phyloP scores from a whole-genome alignment of 2,113 vertebrate genomes.

The Brevimyrus niger region DNA sequence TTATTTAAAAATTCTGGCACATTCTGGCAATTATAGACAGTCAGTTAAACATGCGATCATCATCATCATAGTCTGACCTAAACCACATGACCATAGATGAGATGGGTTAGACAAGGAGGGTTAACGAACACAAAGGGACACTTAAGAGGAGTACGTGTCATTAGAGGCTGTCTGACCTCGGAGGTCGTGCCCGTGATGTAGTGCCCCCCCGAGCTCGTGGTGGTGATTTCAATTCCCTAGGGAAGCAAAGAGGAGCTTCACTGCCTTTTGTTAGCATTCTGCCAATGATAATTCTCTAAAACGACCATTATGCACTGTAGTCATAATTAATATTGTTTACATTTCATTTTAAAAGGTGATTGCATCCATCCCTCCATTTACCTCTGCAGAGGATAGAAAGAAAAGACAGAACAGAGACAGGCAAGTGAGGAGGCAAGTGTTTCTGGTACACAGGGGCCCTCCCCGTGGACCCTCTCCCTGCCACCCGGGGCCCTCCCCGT shows the following conservation, averaged over 20 bases:
- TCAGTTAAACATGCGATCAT: background rate
- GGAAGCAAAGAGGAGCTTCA: constrained; percentile 2
- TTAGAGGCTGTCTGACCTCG: constrained; percentile 57
- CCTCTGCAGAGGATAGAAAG: background rate
- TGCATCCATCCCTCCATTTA: background rate
- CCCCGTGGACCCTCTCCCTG: too few relatives aligned
- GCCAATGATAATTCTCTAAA: background rate
- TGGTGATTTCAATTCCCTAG: constrained; percentile 77
- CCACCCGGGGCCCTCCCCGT: background rate
- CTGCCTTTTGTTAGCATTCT: background rate
- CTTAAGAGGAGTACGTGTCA: background rate
- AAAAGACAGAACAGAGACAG: background rate
- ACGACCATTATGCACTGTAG: background rate
- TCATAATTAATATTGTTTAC: background rate
- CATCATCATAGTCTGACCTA: background rate
- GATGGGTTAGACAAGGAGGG: background rate
- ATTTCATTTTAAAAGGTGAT: background rate
- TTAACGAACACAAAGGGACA: background rate
- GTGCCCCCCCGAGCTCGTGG: constrained; percentile 75
- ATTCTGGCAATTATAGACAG: background rate
- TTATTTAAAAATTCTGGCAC: background rate
- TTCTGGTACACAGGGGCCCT: background rate
- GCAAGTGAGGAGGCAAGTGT: background rate
- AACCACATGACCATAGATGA: background rate
- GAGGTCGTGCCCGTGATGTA: constrained; percentile 63